These are phyloP conservation scores for Trachemys scripta DNA, from an alignment of 2,113 vertebrate genomes.

Conservation along the genomic window DNA sequence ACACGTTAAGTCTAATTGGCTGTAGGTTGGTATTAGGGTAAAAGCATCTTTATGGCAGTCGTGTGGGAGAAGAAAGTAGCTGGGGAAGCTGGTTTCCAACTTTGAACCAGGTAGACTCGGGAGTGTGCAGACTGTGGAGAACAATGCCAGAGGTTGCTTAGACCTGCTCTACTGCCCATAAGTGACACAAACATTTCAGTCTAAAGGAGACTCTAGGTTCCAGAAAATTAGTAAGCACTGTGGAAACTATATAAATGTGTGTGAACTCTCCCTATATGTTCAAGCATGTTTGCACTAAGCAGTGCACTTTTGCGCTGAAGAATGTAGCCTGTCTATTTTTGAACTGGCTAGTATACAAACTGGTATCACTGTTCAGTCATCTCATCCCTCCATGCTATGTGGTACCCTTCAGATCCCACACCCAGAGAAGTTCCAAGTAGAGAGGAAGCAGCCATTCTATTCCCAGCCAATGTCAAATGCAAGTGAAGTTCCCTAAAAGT, in stretches of 20 bases:
- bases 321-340: not conserved
- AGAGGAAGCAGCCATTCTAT: not conserved
- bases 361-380: too few species aligned
- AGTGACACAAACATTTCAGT: fast-evolving
- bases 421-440: not conserved
- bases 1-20: not conserved
- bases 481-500: fast-evolving
- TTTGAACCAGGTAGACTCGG: fast-evolving
- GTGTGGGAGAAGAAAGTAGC: not conserved
- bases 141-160: fast-evolving
- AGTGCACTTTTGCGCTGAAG: not conserved
- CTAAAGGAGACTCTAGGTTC: fast-evolving
- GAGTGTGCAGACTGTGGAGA: not conserved
- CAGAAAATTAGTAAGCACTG: fast-evolving
- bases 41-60: fast-evolving
- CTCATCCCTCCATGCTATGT: not conserved
- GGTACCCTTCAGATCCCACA: not conserved
- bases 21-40: not conserved
- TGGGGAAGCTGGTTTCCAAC: not conserved
- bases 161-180: not conserved
- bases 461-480: not conserved
- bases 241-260: not conserved
- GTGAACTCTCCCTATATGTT: fast-evolving
- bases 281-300: not conserved
- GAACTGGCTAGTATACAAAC: not conserved